These are phyloP conservation scores for Rhinogobio ventralis DNA, from an alignment of 2,797 vertebrate genomes.

Conservation along the genomic window DNA sequence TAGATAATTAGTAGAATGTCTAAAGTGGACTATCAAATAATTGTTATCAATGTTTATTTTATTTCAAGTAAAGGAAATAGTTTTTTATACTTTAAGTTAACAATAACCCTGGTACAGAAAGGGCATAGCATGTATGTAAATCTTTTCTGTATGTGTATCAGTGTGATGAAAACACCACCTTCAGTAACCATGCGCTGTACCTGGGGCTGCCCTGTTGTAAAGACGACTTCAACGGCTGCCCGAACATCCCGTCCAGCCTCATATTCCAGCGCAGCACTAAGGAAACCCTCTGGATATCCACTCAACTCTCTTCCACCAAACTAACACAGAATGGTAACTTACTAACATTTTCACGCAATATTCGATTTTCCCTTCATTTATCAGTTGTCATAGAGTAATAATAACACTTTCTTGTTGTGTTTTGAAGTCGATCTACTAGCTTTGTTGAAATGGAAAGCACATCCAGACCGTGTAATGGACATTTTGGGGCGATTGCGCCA, in stretches of 20 bases:
- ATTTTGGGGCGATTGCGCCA: slow-evolving; percentile 93
- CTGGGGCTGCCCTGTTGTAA: slow-evolving; percentile 97
- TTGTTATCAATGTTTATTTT: not conserved
- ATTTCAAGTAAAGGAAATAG: not conserved
- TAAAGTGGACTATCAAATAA: not conserved
- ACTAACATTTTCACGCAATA: not conserved
- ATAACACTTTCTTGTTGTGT: slow-evolving; percentile 23
- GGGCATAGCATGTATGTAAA: not conserved
- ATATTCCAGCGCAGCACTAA: slow-evolving; percentile 98
- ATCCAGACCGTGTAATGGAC: slow-evolving; percentile 95
- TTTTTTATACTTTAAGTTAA: not conserved
- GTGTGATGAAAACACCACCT: slow-evolving; percentile 98
- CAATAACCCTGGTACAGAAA: not conserved
- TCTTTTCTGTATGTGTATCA: slow-evolving; percentile 59
- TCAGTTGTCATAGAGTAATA: not conserved
- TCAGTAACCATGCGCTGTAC: slow-evolving; percentile 97
- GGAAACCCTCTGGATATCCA: slow-evolving; percentile 96
- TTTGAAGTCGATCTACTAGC: slow-evolving; percentile 92
- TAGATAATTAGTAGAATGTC: not conserved
- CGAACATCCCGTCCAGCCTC: slow-evolving; percentile 93
- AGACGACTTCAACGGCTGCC: slow-evolving; percentile 96
- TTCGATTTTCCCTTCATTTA: not conserved
- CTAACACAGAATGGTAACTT: slow-evolving; percentile 94
- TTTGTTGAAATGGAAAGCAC: slow-evolving; percentile 98
- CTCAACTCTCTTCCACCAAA: slow-evolving; percentile 97